Percentiles rank a stretch among this genome's conserved stretches.
Evolutionary conservation across 2,888 invertebrate species (phyloP).

Genomic region (Galeruca laticollis): DNA sequence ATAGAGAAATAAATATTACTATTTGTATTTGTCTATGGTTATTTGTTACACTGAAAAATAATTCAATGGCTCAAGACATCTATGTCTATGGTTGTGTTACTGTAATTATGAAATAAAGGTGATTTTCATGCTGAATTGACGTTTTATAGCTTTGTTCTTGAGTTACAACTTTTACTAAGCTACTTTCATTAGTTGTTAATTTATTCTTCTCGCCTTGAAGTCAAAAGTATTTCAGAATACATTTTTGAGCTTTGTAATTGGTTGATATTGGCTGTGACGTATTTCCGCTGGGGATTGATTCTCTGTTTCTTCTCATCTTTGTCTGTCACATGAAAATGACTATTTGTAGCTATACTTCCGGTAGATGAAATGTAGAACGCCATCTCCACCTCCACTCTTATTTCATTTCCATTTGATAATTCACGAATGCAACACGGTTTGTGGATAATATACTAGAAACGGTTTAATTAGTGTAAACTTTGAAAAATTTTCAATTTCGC

Average conservation of each 20-base stretch:
- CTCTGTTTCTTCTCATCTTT: not conserved
- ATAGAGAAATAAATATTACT: too few relatives aligned
- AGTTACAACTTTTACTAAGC: too few relatives aligned
- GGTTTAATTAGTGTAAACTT: conserved; percentile 24
- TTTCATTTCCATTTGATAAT: conserved; percentile 2
- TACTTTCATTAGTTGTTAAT: not conserved
- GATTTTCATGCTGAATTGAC: too few relatives aligned
- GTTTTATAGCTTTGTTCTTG: too few relatives aligned
- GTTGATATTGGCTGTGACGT: not conserved
- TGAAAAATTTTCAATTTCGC: conserved; percentile 17
- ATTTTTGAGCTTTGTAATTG: not conserved
- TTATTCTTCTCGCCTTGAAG: not conserved
- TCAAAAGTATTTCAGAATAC: not conserved
- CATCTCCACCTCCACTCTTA: not conserved
- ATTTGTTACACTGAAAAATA: too few relatives aligned
- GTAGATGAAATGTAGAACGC: not conserved
- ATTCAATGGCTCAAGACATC: too few relatives aligned
- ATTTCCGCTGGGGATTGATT: not conserved
- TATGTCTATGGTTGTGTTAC: too few relatives aligned
- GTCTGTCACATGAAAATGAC: not conserved
- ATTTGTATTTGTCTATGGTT: too few relatives aligned
- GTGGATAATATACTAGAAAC: conserved; percentile 22
- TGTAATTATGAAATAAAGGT: too few relatives aligned
- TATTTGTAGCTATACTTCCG: not conserved
- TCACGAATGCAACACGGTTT: conserved; percentile 20